phyloP scores from a whole-genome alignment of 2,888 invertebrate species.

The Trissolcus japonicus region DNA sequence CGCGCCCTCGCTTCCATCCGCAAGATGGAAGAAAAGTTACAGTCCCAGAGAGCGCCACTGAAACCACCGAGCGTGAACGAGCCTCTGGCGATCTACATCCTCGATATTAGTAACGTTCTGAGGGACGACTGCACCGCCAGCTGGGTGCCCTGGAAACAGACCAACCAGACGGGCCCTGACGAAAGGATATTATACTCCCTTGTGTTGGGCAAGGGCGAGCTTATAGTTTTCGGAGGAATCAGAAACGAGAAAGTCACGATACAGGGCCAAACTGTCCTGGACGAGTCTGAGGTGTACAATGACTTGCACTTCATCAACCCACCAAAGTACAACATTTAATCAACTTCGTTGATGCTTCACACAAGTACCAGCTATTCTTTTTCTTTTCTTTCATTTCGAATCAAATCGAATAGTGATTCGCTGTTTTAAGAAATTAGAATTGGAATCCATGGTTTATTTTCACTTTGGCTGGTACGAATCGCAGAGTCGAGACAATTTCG shows the following conservation, averaged over 20 bases:
- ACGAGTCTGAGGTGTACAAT: constrained; percentile 73
- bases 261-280: constrained; percentile 71
- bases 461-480: too few species aligned
- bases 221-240: constrained; percentile 97
- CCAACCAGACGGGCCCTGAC: constrained; percentile 85
- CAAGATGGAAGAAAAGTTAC: constrained; percentile 81
- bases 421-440: too few species aligned
- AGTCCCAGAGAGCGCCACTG: constrained; percentile 73
- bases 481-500: too few species aligned
- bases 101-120: constrained; percentile 87
- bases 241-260: constrained; percentile 85
- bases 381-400: too few species aligned
- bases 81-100: constrained; percentile 88
- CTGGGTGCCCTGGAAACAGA: constrained; percentile 84
- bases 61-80: constrained; percentile 81
- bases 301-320: constrained; percentile 74
- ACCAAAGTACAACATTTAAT: constrained; percentile 72
- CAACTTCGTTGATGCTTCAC: too few species aligned
- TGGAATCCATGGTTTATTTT: too few species aligned
- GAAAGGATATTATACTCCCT: constrained; percentile 93
- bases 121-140: constrained; percentile 81
- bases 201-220: constrained; percentile 92
- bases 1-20: constrained; percentile 81
- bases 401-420: too few species aligned
- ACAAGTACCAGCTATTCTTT: too few species aligned